Conservation (phyloP, 2,888 invertebrate genomes). For the Drosophila setosimentum region DNA sequence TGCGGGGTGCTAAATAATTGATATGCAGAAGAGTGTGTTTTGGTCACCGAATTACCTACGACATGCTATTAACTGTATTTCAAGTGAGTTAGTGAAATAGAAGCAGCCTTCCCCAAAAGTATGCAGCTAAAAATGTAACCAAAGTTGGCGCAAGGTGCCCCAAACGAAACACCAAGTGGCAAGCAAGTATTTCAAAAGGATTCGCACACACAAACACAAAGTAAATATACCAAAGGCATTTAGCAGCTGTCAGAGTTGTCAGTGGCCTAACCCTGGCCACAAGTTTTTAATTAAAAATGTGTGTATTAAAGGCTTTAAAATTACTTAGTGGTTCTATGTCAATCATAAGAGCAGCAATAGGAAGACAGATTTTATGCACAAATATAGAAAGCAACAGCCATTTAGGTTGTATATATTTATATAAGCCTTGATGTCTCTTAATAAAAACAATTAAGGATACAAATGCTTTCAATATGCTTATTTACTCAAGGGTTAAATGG, state of each 20-base stretch:
- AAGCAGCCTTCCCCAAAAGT: constrained; percentile 16
- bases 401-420: background rate
- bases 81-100: constrained; percentile 1
- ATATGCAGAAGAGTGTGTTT: constrained; percentile 35
- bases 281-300: constrained; percentile 34
- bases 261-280: constrained; percentile 8
- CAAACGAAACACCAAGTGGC: background rate
- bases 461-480: constrained; percentile 6
- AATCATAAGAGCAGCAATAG: background rate
- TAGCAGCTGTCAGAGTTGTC: constrained; percentile 8
- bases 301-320: background rate
- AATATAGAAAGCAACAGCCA: background rate
- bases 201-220: background rate
- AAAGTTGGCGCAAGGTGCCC: constrained; percentile 15
- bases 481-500: background rate
- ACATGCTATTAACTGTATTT: background rate
- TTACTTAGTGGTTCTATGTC: background rate
- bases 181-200: background rate
- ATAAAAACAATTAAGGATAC: background rate
- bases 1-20: constrained; percentile 51
- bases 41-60: constrained; percentile 5
- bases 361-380: background rate
- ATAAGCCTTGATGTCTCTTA: background rate
- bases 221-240: background rate
- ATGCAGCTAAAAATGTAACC: constrained; percentile 12